Evolutionary conservation across 2,797 vertebrate genomes (phyloP), one percentile per base, ranked within the genome.

Genomic region (Petrocephalus schoutedeni): DNA sequence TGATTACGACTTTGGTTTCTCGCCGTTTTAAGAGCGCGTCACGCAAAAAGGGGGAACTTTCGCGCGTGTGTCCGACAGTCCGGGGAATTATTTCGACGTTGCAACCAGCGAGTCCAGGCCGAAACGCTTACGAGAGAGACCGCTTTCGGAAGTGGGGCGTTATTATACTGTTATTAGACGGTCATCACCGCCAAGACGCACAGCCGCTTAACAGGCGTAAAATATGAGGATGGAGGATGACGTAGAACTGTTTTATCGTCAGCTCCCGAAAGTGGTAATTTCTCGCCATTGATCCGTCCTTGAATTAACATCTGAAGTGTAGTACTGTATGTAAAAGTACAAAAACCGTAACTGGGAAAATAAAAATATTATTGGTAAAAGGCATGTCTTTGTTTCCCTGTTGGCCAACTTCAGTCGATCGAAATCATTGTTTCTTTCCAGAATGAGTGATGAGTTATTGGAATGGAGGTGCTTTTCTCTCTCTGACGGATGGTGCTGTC

Each of bases 211-310:
- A 61, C 8, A 54, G 21, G 10, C 9, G 49, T 23, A 9, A 12
- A 4, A 58, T 7, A 84, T 59, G 23, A 16, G 3, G 21, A 96
- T 96, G 96, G 94, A 96, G 0, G 88, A 53, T 6, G 91, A 93
- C 19, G 91, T 49, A 1, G 93, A 93, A 49, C 32, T 54, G 0
- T 96, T 96, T 91, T 96, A 95, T 88, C 92, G 93, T 57, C 89
- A 94, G 88, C 90, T 96, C 56, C 96, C 95, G 0, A 96, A 96
- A 93, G 95, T 95, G 94, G 96, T 96, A 88, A 92, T n/a, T 71
- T 87, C 32, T 54, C 45, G 7, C 53, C 61, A 32, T 28, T 54
- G 9, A 84, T 84, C 45, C 86, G 36, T 71, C 32, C 28, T 74
- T 16, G 28, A 32, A 23, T 53, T 10, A 67, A 36, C 57, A 86